Evolutionary conservation across 2,113 vertebrate genomes (phyloP), one percentile per base, ranked within the genome.

Genomic region (Phalacrocorax carbo): DNA sequence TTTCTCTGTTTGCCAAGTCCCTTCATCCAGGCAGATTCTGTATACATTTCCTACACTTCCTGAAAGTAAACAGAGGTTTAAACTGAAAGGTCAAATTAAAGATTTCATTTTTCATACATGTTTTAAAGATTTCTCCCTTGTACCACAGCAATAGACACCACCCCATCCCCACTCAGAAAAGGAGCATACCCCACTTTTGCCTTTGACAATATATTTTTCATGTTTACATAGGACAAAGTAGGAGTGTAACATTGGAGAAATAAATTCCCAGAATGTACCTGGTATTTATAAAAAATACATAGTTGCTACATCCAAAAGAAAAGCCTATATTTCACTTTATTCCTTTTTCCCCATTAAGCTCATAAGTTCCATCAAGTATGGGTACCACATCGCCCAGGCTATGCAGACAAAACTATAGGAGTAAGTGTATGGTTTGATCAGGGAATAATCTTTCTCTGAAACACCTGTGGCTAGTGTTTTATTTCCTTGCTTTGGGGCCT

Each of bases 11-110:
- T 98, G 98, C 99, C 99, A 99, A 86, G 92, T 98, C 40, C 99
- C 99, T 36, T 88, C 97, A 27, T 98, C 97, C 90, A 98, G 97
- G 95, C 99, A 99, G 96, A 98, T 94, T 95, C 98, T 98, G 98
- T 99, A 97, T 69, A 98, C 98, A 77, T 94, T 98, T 93, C 98
- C 98, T 90, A 98, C 86, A 82, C 84, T 97, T 79, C 98, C 99
- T 99, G 98, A 96, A 98, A 98, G 95, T 97, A 98, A 98, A 98
- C 97, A 98, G 65, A 96, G 68, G 51, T 96, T 96, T 62, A 64
- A 92, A 76, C 34, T 93, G 55, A 97, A 97, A 98, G 96, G 94
- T 97, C 97, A 98, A 91, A 88, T 80, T 62, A 92, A 54, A 73
- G 89, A 86, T 89, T 89, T 84, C 3, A 19, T 84, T 92, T 94